Percentiles rank a stretch among this genome's conserved stretches.
phyloP scores from a whole-genome alignment of 1,140 invertebrate species.

The Zaprionus ghesquierei region DNA sequence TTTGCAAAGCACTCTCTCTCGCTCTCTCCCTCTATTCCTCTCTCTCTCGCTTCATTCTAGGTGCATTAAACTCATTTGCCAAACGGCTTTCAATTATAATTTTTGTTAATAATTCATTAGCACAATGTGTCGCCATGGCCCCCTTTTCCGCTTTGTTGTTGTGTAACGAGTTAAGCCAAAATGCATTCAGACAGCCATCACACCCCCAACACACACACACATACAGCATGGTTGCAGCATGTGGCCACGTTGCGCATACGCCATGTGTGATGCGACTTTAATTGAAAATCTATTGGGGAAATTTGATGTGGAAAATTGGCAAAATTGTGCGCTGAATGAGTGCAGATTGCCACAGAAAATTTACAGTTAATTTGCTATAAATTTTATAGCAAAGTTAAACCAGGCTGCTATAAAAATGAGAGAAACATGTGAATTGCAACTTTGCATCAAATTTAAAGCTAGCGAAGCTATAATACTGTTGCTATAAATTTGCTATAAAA shows the following conservation, averaged over 20 bases:
- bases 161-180: conserved; percentile 32
- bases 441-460: not conserved
- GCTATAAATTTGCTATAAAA: not conserved
- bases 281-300: not conserved
- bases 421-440: too few relatives aligned
- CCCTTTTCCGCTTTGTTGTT: conserved; percentile 1
- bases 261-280: conserved; percentile 41
- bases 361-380: not conserved
- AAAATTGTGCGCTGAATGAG: not conserved
- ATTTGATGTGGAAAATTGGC: not conserved
- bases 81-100: conserved; percentile 78
- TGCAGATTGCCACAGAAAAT: not conserved
- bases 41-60: not conserved
- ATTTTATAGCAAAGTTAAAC: not conserved
- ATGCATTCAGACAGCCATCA: conserved; percentile 48
- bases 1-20: not conserved
- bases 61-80: conserved; percentile 76
- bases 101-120: conserved; percentile 79
- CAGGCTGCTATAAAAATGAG: too few relatives aligned
- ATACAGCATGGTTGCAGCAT: not conserved
- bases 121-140: conserved; percentile 57
- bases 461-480: not conserved
- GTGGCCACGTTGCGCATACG: conserved; percentile 38
- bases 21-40: not conserved
- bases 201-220: not conserved